These are phyloP conservation scores for Ictidomys tridecemlineatus DNA, from an alignment of 2,113 vertebrate genomes.

Conservation along the genomic window DNA sequence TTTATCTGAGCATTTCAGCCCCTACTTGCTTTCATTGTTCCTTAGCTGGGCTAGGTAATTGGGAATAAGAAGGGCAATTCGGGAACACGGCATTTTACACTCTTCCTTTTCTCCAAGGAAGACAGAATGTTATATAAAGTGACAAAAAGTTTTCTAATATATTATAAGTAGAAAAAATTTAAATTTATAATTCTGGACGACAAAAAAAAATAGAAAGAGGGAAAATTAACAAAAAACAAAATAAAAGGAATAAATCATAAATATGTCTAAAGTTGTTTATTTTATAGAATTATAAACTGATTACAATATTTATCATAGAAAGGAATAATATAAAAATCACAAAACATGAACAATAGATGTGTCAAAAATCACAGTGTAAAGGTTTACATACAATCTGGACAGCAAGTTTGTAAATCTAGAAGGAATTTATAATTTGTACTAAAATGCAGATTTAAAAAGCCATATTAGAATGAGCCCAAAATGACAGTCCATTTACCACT, in stretches of 20 bases:
- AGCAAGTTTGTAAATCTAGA: background rate
- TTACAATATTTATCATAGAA: background rate
- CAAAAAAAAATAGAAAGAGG: background rate
- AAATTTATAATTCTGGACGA: background rate
- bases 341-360: background rate
- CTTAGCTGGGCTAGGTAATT: background rate
- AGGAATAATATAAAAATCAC: background rate
- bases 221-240: background rate
- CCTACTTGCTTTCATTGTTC: background rate
- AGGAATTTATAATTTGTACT: background rate
- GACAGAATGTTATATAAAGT: background rate
- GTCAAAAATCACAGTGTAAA: background rate
- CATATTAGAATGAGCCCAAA: background rate
- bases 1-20: background rate
- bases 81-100: background rate
- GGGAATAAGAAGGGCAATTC: background rate
- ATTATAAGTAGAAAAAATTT: background rate
- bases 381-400: background rate
- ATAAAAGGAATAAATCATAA: background rate
- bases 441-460: background rate
- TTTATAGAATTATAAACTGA: background rate
- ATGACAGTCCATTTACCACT: background rate
- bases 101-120: background rate
- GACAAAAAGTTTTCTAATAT: background rate
- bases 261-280: background rate